Conservation (phyloP, 2,113 vertebrate genomes). For the Menidia beryllina region DNA sequence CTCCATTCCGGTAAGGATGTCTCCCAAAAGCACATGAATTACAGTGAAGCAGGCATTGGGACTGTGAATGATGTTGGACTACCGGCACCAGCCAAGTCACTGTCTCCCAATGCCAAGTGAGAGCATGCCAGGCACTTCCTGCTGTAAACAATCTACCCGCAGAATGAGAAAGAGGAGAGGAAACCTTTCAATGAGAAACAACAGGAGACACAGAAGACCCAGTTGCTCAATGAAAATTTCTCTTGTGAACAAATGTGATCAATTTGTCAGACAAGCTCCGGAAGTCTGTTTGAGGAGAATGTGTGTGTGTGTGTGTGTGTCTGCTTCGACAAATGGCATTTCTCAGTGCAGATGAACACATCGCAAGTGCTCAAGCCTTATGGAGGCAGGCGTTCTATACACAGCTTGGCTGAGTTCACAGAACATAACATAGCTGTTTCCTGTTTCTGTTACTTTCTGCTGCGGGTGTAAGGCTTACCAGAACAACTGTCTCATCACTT, state of each 20-base stretch:
- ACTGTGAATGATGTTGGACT: conserved; percentile 75
- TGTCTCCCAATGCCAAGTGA: conserved; percentile 73
- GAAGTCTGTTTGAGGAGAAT: conserved; percentile 57
- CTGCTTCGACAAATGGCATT: conserved; percentile 64
- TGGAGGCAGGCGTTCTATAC: conserved; percentile 67
- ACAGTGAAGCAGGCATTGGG: conserved; percentile 71
- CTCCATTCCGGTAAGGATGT: conserved; percentile 75
- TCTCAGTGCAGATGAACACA: conserved; percentile 59
- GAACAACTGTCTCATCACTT: conserved; percentile 23
- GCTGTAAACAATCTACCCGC: conserved; percentile 74
- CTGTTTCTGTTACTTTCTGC: conserved; percentile 38
- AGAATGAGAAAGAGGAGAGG: conserved; percentile 68
- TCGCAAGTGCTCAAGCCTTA: conserved; percentile 69
- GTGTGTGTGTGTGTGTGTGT: conserved; percentile 27
- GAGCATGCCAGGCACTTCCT: conserved; percentile 77
- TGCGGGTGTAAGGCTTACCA: conserved; percentile 30
- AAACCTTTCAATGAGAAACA: conserved; percentile 71
- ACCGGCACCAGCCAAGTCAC: conserved; percentile 73
- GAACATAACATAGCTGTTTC: conserved; percentile 52
- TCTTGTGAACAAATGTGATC: conserved; percentile 70
- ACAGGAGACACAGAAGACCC: conserved; percentile 71
- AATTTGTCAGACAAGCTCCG: conserved; percentile 76
- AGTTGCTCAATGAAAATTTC: conserved; percentile 73
- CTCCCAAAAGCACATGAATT: conserved; percentile 79
- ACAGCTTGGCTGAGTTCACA: conserved; percentile 62